These are phyloP conservation scores for Bos taurus DNA, from an alignment of 2,113 vertebrate species.

Conservation along the genomic window DNA sequence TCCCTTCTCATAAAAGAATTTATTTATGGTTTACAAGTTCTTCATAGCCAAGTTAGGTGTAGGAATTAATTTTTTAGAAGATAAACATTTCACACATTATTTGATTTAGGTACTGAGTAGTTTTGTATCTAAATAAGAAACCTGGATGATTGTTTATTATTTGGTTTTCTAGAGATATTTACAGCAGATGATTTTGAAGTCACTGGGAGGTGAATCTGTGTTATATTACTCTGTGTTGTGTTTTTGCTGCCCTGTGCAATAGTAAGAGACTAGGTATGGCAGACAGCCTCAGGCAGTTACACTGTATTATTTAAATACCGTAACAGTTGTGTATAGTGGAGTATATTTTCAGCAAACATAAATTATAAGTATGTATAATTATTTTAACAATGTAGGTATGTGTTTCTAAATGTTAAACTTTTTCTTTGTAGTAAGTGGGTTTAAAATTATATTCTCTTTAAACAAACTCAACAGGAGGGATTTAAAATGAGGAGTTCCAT, in stretches of 20 bases:
- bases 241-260: not conserved
- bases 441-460: not conserved
- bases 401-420: not conserved
- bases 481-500: not conserved
- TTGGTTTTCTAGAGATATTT: conserved; percentile 1
- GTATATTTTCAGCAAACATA: not conserved
- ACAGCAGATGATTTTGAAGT: not conserved
- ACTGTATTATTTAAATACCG: conserved; percentile 27
- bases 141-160: not conserved
- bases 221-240: not conserved
- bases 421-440: not conserved
- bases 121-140: conserved; percentile 37
- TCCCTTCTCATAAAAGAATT: conserved; percentile 33
- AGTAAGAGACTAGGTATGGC: not conserved
- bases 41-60: not conserved
- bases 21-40: conserved; percentile 40
- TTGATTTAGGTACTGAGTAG: not conserved
- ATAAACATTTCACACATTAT: conserved; percentile 12
- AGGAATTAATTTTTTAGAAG: conserved; percentile 16
- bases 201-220: conserved; percentile 1
- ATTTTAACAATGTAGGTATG: not conserved
- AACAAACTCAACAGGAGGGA: not conserved
- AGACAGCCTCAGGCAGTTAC: not conserved
- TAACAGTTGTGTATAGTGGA: not conserved
- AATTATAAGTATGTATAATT: not conserved